These are phyloP conservation scores for Periophthalmus magnuspinnatus DNA, from an alignment of 2,797 vertebrate genomes.

Conservation along the genomic window DNA sequence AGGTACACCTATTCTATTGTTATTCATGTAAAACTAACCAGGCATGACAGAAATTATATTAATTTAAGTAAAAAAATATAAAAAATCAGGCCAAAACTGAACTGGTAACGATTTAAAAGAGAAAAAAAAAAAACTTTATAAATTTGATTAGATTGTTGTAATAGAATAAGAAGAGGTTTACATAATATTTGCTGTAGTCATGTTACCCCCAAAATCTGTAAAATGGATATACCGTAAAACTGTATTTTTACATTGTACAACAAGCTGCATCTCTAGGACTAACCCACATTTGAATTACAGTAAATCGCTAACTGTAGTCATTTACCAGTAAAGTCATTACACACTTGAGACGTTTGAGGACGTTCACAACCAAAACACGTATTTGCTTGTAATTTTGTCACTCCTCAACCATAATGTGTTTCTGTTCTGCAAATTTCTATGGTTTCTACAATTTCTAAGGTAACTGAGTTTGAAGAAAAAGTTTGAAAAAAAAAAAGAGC, in stretches of 20 bases:
- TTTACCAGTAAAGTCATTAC: not conserved
- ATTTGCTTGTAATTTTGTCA: not conserved
- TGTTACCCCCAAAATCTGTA: not conserved
- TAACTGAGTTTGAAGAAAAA: not conserved
- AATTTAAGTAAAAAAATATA: not conserved
- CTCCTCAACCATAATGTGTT: not conserved
- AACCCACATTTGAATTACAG: constrained; percentile 1
- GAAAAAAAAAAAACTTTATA: not conserved
- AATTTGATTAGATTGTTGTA: not conserved
- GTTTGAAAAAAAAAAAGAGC: not conserved
- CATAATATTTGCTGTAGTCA: constrained; percentile 2
- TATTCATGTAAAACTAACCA: not conserved
- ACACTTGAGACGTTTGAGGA: not conserved
- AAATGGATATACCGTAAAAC: not conserved
- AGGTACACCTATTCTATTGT: not conserved
- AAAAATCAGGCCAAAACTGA: not conserved
- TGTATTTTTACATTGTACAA: not conserved
- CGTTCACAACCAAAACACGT: not conserved
- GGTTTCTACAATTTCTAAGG: not conserved
- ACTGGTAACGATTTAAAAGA: not conserved
- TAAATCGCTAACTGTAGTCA: not conserved
- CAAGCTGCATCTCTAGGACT: constrained; percentile 1
- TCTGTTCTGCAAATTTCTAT: not conserved
- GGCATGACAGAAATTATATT: not conserved
- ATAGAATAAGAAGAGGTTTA: not conserved